A percentile compares a stretch with the other conserved stretches of the same genome.
Evolutionary conservation across 2,888 invertebrate species (phyloP).

Genomic region (Papilio protenor): DNA sequence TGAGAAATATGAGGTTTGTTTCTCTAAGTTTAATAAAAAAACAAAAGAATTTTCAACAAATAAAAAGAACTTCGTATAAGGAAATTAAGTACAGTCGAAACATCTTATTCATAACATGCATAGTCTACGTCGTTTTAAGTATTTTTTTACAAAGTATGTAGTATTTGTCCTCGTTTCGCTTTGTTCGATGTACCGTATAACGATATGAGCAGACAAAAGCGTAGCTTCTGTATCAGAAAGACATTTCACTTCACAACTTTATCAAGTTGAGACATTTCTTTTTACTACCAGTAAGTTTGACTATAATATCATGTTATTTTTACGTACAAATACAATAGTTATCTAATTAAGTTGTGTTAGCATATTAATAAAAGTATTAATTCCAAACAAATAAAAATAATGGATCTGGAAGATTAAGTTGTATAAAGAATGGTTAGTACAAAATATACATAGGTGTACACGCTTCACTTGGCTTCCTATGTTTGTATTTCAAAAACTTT

Average conservation of each 20-base stretch:
- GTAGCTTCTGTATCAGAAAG: constrained; percentile 20
- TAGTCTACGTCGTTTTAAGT: constrained; percentile 4
- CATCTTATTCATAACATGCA: neutral
- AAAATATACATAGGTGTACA: neutral
- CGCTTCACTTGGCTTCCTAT: neutral
- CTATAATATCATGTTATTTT: neutral
- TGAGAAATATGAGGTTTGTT: constrained; percentile 72
- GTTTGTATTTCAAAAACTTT: constrained; percentile 3
- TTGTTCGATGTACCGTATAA: constrained; percentile 29
- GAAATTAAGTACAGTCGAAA: neutral
- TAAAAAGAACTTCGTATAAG: neutral
- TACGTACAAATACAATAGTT: neutral
- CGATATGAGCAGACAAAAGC: constrained; percentile 22
- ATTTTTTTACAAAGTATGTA: neutral
- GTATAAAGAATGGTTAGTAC: neutral
- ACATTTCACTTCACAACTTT: neutral
- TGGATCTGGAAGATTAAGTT: neutral
- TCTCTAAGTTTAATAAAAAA: neutral
- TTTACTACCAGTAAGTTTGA: neutral
- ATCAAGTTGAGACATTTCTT: neutral
- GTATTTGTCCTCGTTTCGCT: constrained; percentile 24
- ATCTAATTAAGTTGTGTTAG: neutral
- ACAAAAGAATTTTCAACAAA: neutral
- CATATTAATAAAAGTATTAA: too few species aligned
- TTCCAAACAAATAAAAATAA: too few species aligned